Conservation (phyloP, 2,797 vertebrate genomes). For the Borostomias antarcticus region DNA sequence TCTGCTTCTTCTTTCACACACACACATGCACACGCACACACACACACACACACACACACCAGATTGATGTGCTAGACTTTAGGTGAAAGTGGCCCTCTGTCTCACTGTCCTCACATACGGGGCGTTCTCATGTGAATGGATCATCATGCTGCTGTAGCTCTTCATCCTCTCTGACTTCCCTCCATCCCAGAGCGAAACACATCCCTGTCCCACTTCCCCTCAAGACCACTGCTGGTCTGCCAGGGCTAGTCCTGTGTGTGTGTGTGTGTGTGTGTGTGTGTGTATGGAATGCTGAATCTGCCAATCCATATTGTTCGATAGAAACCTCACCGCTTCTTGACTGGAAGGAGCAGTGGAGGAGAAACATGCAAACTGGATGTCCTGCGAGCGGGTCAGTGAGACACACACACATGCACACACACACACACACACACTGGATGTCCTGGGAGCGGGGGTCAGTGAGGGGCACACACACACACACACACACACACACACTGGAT, state of each 20-base stretch:
- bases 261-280: slow-evolving; percentile 35
- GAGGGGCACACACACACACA: background rate
- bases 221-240: no score
- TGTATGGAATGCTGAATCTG: slow-evolving; percentile 49
- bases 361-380: slow-evolving; percentile 61
- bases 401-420: no score
- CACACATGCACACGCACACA: background rate
- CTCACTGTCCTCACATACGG: slow-evolving; percentile 13
- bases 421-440: slow-evolving; percentile 8
- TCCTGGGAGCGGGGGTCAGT: background rate
- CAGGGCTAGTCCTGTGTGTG: slow-evolving; percentile 2
- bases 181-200: background rate
- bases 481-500: slow-evolving; percentile 18
- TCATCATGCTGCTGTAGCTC: background rate
- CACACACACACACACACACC: slow-evolving; percentile 3
- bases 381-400: slow-evolving; percentile 42
- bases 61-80: slow-evolving; percentile 9
- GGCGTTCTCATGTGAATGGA: background rate
- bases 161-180: background rate
- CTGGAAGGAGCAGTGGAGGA: slow-evolving; percentile 69
- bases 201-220: no score
- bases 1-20: no score
- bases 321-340: slow-evolving; percentile 65
- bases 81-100: slow-evolving; percentile 38
- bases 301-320: slow-evolving; percentile 70